phyloP scores from a whole-genome alignment of 2,113 vertebrate species.

The Gyps fulvus region DNA sequence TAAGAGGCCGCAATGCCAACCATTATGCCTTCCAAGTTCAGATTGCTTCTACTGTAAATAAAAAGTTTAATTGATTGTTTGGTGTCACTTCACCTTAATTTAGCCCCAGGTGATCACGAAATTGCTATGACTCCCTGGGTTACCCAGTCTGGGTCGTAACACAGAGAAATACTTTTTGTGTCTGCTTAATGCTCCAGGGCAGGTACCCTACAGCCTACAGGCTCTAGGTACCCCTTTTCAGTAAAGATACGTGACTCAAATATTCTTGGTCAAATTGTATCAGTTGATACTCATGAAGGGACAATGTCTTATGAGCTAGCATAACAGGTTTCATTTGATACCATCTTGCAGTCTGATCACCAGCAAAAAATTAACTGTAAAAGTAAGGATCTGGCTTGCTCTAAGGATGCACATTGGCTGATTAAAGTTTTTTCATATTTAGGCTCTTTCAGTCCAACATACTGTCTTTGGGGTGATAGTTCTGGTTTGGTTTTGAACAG shows the following conservation, averaged over 20 bases:
- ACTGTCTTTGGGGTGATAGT: neutral
- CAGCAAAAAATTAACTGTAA: neutral
- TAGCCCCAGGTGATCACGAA: too few relatives aligned
- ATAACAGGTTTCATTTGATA: neutral
- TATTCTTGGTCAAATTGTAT: neutral
- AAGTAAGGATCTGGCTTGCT: neutral
- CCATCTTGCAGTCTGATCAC: neutral
- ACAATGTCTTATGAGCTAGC: neutral
- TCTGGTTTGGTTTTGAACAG: neutral
- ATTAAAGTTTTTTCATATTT: neutral
- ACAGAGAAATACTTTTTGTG: neutral
- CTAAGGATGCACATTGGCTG: too few relatives aligned
- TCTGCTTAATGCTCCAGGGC: neutral
- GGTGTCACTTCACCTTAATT: too few relatives aligned
- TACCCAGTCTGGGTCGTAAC: too few relatives aligned
- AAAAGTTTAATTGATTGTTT: too few relatives aligned
- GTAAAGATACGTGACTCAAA: neutral
- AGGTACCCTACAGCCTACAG: neutral
- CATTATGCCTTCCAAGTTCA: too few relatives aligned
- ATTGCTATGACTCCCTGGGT: too few relatives aligned
- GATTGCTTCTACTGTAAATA: too few relatives aligned
- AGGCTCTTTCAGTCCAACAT: neutral
- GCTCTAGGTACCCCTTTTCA: neutral
- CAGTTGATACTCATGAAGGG: neutral
- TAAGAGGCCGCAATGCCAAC: too few relatives aligned